Evolutionary conservation across 30 jellyfish, hydroid and myxozoan species (phyloP).

Genomic region (Pelagia noctiluca): DNA sequence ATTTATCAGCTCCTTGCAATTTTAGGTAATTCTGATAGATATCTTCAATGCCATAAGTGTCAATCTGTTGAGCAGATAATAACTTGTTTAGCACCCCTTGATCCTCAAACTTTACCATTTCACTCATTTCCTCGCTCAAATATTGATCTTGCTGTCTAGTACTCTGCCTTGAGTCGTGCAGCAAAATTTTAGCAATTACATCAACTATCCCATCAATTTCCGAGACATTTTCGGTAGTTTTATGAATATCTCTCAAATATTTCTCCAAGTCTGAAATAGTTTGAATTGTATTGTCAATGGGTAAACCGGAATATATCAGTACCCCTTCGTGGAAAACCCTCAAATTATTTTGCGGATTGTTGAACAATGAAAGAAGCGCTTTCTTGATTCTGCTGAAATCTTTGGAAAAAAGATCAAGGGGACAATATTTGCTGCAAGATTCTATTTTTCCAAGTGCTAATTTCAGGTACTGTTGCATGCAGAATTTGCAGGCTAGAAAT

Average conservation of each 20-base stretch:
- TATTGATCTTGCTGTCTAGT: background rate
- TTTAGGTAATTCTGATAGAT: conserved; percentile 20
- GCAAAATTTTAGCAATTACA: conserved; percentile 1
- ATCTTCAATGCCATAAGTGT: conserved; percentile 49
- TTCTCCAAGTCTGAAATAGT: background rate
- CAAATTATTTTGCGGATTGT: conserved; percentile 86
- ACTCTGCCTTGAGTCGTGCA: conserved; percentile 52
- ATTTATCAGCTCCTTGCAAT: background rate
- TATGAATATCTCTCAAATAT: background rate
- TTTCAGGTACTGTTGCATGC: conserved; percentile 80
- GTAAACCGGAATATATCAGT: conserved; percentile 29
- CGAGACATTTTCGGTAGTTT: background rate
- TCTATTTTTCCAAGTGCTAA: conserved; percentile 35
- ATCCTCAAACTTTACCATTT: conserved; percentile 38
- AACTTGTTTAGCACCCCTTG: conserved; percentile 61
- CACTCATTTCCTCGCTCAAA: background rate
- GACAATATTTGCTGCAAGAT: conserved; percentile 68
- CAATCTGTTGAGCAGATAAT: conserved; percentile 47
- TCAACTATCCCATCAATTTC: background rate
- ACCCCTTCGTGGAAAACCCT: conserved; percentile 68
- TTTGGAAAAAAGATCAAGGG: conserved; percentile 78
- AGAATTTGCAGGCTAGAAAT: conserved; percentile 64
- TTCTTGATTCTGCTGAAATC: conserved; percentile 59
- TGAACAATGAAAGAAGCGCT: conserved; percentile 64
- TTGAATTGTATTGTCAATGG: background rate